These are phyloP conservation scores for Macropis europaea DNA, from an alignment of 2,888 invertebrate genomes.

Conservation along the genomic window DNA sequence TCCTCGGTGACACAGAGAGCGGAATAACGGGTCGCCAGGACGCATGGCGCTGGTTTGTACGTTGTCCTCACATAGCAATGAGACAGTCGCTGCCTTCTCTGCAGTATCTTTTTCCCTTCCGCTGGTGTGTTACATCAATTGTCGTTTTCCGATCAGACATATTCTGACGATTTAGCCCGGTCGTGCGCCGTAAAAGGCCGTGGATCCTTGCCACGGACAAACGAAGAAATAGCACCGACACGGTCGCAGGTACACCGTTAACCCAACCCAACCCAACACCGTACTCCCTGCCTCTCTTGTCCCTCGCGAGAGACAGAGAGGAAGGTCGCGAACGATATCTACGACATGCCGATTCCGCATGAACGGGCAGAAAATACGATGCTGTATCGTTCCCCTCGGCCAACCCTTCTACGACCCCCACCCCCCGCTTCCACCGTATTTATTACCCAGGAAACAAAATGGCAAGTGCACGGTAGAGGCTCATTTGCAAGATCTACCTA, in stretches of 20 bases:
- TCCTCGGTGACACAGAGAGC: constrained; percentile 6
- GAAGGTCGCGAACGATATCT: constrained; percentile 62
- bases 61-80: constrained; percentile 31
- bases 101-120: neutral
- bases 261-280: constrained; percentile 39
- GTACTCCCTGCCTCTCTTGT: neutral
- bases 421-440: constrained; percentile 35
- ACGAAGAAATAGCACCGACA: constrained; percentile 51
- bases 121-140: constrained; percentile 14
- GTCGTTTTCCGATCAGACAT: constrained; percentile 26
- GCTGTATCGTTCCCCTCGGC: constrained; percentile 44
- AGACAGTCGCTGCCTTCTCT: neutral
- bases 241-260: constrained; percentile 53
- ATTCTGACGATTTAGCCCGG: constrained; percentile 31
- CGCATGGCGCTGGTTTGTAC: constrained; percentile 1
- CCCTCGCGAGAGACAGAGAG: constrained; percentile 18
- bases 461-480: constrained; percentile 55
- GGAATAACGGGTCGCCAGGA: constrained; percentile 25
- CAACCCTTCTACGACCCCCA: constrained; percentile 34
- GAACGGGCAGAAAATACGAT: constrained; percentile 64
- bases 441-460: constrained; percentile 63
- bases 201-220: constrained; percentile 35
- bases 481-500: constrained; percentile 62
- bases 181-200: constrained; percentile 26
- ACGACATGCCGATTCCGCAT: constrained; percentile 65